Evolutionary conservation across 2,113 vertebrate genomes (phyloP), one percentile per base, ranked within the genome.

Genomic region (Tachysurus vachellii): DNA sequence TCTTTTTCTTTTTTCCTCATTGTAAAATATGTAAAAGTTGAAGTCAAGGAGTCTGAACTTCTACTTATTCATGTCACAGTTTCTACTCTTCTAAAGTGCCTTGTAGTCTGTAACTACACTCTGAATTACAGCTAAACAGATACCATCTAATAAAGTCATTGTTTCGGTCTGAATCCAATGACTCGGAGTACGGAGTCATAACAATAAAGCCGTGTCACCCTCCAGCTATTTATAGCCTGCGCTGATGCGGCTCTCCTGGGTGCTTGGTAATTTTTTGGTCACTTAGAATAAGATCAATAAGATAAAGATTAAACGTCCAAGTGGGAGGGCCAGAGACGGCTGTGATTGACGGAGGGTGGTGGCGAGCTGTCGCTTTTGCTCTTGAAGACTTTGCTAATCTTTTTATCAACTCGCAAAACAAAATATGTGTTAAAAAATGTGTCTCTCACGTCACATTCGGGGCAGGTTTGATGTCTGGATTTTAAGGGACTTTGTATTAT

Each of bases 311-410:
- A 59, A 86, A 88, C 61, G 83, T 85, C 82, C 64, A 28, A 31
- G 75, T 80, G 64, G 87, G 82, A 82, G 26, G 50, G 10, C 31
- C 61, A 62, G 21, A 64, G 83, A 31, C 66, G 26, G 68, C 16
- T 75, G 76, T 75, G 87, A 85, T 88, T 73, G 83, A 82, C 68
- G 23, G 75, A 44, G 62, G 26, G 44, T 31, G 77, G 77, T 68
- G 50, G 47, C n/a, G 21, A 21, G 11, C 80, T 80, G 26, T 88
- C 59, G 13, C 36, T 36, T 14, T 62, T 42, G 73, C 44, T 42
- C 28, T 36, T 80, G 70, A 80, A 80, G 85, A n/a, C 75, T 53
- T 86, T 9, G 2, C 28, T 80, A 68, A 80, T 28, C 61, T n/a
- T 31, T 13, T 85, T 61, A 56, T 53, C 62, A n/a, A n/a, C 62